Base-by-base conservation (phyloP, 37 sponge, comb jelly and placozoan species). In the Halisarca cf. caerulea region DNA sequence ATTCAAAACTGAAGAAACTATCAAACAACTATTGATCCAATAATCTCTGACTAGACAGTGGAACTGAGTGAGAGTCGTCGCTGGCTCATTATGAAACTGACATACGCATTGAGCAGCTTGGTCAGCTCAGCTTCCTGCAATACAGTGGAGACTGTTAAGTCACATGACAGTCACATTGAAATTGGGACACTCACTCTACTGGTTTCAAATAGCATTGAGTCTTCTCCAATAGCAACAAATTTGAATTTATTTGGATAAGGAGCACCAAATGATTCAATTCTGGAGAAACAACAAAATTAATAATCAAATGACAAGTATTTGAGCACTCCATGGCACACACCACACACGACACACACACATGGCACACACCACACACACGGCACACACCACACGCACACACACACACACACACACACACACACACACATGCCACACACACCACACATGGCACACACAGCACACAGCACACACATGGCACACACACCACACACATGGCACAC, bases 201-300 rank as follows among this genome's bases (percentile, higher is more conserved):
- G 9, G 94, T 94, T 74, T 91, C 89, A 20, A 94, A 38, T 3
- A 88, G 81, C 37, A 94, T 88, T 9, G 89, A 75, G 9, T 81
- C 74, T 44, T 86, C 78, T 39, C 87, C 91, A 34, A 83, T 89
- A 8, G 91, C 82, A 23, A 94, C 84, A 42, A 94, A 60, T 59
- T 86, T 84, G 34, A 88, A 91, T 18, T 80, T 84, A 43, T 88
- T 91, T 8, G 87, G 69, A 15, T 78, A 87, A 0, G 94, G 94
- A 47, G 90, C 94, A 32, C 94, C 94, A 84, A 93, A 93, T 28
- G 90, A 90, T 23, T 82, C 80, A 83, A 93, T 89, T n/a, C 94
- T 75, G 20, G 17, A 75, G 8, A 36, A 20, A 38, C 9, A 75
- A 8, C 14, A 38, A 35, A 75, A 15, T 37, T 75, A 35, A 23